These are phyloP conservation scores for Pitangus sulphuratus DNA, from an alignment of 2,797 vertebrate species.

Conservation along the genomic window DNA sequence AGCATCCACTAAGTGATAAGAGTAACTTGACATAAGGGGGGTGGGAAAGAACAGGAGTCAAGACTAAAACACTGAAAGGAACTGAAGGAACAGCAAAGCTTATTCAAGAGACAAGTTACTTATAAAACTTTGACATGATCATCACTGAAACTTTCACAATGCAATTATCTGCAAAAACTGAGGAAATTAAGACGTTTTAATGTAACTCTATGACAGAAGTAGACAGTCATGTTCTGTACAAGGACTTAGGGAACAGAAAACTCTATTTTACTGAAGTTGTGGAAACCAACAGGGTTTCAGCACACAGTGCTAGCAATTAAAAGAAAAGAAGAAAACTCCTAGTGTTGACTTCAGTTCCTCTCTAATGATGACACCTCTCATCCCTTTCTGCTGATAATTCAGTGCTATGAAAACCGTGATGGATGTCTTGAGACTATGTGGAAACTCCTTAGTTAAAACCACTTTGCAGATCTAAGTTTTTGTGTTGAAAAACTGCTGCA, in stretches of 20 bases:
- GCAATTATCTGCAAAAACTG: neutral
- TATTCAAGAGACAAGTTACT: neutral
- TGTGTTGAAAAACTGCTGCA: neutral
- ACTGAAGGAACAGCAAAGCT: neutral
- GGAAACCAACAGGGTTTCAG: neutral
- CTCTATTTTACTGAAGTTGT: neutral
- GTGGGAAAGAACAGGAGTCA: neutral
- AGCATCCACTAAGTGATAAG: neutral
- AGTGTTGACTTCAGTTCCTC: neutral
- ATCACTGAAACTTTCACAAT: neutral
- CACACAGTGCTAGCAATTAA: neutral
- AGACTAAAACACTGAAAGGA: neutral
- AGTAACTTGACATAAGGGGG: neutral
- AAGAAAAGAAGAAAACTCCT: neutral
- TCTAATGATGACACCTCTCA: neutral
- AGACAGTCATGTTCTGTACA: neutral
- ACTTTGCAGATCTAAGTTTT: neutral
- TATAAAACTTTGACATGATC: neutral
- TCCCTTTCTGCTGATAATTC: neutral
- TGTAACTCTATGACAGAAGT: neutral
- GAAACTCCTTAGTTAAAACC: neutral
- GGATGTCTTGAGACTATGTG: neutral
- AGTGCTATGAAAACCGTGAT: neutral
- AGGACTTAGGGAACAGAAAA: neutral
- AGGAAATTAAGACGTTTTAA: neutral